Base-by-base conservation (phyloP, 2,888 invertebrate genomes). In the Aquatica leii region DNA sequence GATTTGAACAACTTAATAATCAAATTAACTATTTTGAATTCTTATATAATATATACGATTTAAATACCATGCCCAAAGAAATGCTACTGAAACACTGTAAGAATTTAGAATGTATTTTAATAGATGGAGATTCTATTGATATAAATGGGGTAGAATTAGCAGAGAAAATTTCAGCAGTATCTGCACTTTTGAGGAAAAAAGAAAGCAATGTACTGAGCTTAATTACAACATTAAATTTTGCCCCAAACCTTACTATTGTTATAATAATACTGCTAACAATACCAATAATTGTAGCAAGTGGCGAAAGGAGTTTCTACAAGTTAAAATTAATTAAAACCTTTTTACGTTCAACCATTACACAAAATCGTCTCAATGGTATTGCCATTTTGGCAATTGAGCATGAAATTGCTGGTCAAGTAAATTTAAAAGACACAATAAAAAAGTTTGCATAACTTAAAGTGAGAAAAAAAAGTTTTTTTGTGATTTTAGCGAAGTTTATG, bases 261-360 rank as follows among this genome's bases (percentile, higher is more conserved):
- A n/a, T n/a, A n/a, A n/a, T 49, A 40, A 49, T 54, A 53, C 31
- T 11, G 61, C 62, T 54, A 20, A 54, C 52, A 18, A 17, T 53
- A 34, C 52, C 31, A 14, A 37, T 59, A 31, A 35, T 54, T 24
- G 48, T 55, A 43, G 62, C 65, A 50, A 57, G 37, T 21, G 58
- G 57, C 15, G 70, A 68, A 62, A 24, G 65, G 11, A 65, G 52
- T 51, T 68, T 70, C 56, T 65, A 56, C 35, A 69, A 69, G 62
- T 53, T 68, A 48, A 69, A 68, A 66, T 40, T 70, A 51, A 70
- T 71, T 40, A 66, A 68, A 65, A 68, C 65, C 31, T 65, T 57
- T 61, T 55, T 68, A 46, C 52, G 59, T 35, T 60, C 63, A 24
- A 67, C 62, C 18, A 67, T 53, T 35, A 24, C 52, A 11, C 66